Percentiles rank a stretch among this genome's conserved stretches.
Evolutionary conservation across 30 jellyfish, hydroid and myxozoan species (phyloP).

Genomic region (Pelagia noctiluca): DNA sequence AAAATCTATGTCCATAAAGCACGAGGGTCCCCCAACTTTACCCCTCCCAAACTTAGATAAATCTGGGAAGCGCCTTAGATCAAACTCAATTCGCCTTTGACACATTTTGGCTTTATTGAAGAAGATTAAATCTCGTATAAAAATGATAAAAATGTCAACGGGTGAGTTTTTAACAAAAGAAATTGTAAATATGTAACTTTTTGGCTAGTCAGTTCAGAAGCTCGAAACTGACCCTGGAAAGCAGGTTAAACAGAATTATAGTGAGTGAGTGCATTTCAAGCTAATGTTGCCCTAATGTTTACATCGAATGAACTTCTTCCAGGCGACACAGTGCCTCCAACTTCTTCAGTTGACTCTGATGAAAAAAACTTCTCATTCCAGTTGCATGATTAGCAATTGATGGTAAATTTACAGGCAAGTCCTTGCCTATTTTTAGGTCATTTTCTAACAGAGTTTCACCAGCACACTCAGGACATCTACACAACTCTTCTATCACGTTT

Average conservation of each 20-base stretch:
- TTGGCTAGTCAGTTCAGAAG: background rate
- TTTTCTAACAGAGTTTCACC: background rate
- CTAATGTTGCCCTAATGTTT: background rate
- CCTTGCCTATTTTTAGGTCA: background rate
- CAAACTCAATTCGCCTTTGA: background rate
- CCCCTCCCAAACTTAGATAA: background rate
- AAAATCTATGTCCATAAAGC: constrained; percentile 6
- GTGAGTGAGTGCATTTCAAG: too few relatives aligned
- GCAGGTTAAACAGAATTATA: background rate
- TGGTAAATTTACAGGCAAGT: background rate
- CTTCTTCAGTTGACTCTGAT: background rate
- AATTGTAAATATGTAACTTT: background rate
- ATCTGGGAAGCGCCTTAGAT: constrained; percentile 17
- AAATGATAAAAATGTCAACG: constrained; percentile 20
- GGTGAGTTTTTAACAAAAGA: background rate
- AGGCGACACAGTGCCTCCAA: background rate
- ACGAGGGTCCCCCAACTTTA: constrained; percentile 18
- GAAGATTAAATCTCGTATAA: background rate
- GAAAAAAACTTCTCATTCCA: background rate
- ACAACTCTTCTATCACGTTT: background rate
- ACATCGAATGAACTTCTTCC: background rate
- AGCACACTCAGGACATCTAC: background rate
- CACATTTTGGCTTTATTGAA: constrained; percentile 3
- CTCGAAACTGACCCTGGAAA: background rate
- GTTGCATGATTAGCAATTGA: background rate